Evolutionary conservation across 2,113 vertebrate genomes (phyloP), one percentile per base, ranked within the genome.

Genomic region (Fukomys damarensis): DNA sequence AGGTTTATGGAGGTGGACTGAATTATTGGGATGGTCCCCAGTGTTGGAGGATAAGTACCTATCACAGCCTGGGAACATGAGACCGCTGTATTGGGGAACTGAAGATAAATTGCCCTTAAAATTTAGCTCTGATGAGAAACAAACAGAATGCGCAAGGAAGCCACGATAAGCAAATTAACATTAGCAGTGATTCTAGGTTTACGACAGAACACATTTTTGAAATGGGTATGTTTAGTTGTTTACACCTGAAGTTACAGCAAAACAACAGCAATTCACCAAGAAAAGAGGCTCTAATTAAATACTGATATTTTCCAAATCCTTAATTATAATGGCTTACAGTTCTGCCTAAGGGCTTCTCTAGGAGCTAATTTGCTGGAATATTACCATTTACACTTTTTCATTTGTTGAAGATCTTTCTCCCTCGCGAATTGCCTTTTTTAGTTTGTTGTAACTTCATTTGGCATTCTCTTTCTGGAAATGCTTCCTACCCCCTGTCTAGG

Each of bases 211-310:
- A 96, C 81, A 66, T 97, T 96, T 97, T 92, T 88, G 90, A 97
- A 97, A 95, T 95, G 92, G 87, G 86, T 94, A 94, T 95, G 89
- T 95, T 97, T 97, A 97, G 98, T 97, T 98, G 98, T 98, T 98
- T 98, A 98, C 94, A 98, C 95, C 97, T 98, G 93, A 98, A 96
- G 89, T 98, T 98, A 96, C 79, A 98, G 96, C 93, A 95, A 96
- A 98, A 97, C 95, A 98, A 97, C 93, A 97, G 72, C 93, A 97
- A 95, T 98, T 97, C 97, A 97, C 93, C 68, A 96, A 97, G 98
- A 98, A 98, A 98, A 94, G 97, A 96, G 90, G 79, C 72, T 95
- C 98, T 98, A 98, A 98, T 98, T 98, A 98, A 98, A 97, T 98
- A 97, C 95, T 95, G 91, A 98, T 98, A 98, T 93, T 98, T 98